phyloP scores from a whole-genome alignment of 2,113 vertebrate species.

The Dascyllus trimaculatus region DNA sequence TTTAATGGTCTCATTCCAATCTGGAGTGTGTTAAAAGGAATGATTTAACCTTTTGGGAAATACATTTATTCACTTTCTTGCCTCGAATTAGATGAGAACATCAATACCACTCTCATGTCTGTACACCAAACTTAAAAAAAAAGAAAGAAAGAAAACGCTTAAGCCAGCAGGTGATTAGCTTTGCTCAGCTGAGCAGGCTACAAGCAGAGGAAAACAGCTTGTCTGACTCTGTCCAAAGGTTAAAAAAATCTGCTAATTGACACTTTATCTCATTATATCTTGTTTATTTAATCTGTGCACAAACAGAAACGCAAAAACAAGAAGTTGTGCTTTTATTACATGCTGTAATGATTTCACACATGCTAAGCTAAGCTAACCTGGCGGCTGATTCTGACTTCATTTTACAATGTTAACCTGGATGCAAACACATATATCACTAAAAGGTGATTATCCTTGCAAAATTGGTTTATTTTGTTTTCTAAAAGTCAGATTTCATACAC shows the following conservation, averaged over 20 bases:
- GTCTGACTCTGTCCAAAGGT: background rate
- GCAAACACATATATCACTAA: background rate
- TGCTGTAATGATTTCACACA: background rate
- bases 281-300: background rate
- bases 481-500: background rate
- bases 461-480: background rate
- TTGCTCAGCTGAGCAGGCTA: background rate
- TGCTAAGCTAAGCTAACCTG: background rate
- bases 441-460: background rate
- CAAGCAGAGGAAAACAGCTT: background rate
- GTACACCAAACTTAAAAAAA: background rate
- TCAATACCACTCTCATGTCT: background rate
- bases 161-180: background rate
- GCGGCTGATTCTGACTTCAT: background rate
- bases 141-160: background rate
- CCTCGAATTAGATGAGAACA: constrained; percentile 3
- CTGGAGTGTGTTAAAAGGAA: background rate
- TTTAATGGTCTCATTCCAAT: too few species aligned
- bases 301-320: background rate
- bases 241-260: background rate
- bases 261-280: background rate
- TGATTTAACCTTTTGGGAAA: background rate
- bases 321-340: background rate
- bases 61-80: constrained; percentile 3
- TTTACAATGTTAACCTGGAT: background rate